Base-by-base conservation (phyloP, 1,140 invertebrate species). In the Neocloeon triangulifer region DNA sequence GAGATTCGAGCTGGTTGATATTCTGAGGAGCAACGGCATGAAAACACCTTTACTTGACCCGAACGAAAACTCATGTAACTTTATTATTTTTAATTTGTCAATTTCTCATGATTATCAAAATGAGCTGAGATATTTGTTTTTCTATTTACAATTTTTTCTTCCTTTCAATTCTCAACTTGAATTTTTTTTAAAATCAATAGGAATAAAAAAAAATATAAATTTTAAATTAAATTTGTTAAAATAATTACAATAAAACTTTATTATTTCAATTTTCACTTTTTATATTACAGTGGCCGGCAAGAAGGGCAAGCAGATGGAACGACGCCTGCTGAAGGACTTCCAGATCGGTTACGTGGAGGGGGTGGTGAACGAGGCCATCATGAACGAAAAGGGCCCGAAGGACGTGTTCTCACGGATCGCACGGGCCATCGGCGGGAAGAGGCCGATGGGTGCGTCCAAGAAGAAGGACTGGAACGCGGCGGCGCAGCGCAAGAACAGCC, bases 1-100 rank as follows among this genome's bases (percentile, higher is more conserved):
- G 17, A 61, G 75, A 23, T 85, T 73, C 48, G 85, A 94, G 45
- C 56, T 92, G 7, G 69, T 92, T 32, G 82, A 91, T 45, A 86
- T 91, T 39, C 62, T 92, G 2, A 58, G 61, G 29, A 69, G 67
- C 27, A 85, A 84, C 44, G 77, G 74, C 13, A 82, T 82, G 73
- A 62, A 66, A 42, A 76, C 74, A 2, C 75, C 76, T 0, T 59
- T 66, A 19, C 45, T 77, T 19, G 66, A 70, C 28, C 57, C 66
- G 43, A 51, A 62, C 32, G 66, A 71, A 13, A 48, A 59, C 19
- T n/a, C n/a, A n/a, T n/a, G n/a, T n/a, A n/a, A n/a, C n/a, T n/a
- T n/a, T n/a, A n/a, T n/a, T n/a, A n/a, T n/a, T n/a, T n/a, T n/a
- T n/a, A n/a, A n/a, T n/a, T n/a, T n/a, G n/a, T n/a, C n/a, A n/a